Percentiles rank a stretch among this genome's conserved stretches.
Evolutionary conservation across 2,888 invertebrate genomes (phyloP).

Genomic region (Diarsia rubi): DNA sequence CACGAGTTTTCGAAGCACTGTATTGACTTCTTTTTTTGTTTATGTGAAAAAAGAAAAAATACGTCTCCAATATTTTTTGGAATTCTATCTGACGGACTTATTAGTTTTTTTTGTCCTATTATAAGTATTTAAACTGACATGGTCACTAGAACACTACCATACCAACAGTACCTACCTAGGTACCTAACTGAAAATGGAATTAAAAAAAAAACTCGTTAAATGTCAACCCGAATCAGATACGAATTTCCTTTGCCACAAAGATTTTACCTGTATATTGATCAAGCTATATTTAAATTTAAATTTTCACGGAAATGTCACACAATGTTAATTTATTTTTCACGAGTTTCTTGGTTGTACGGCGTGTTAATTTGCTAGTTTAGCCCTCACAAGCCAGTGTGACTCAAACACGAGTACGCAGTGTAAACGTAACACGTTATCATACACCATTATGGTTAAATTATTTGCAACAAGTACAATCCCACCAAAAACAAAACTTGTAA

Average conservation of each 20-base stretch:
- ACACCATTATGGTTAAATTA: not conserved
- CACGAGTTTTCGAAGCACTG: no score
- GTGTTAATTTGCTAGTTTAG: constrained; percentile 25
- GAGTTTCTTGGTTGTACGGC: not conserved
- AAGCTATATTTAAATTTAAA: constrained; percentile 6
- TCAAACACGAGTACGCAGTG: not conserved
- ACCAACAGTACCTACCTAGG: no score
- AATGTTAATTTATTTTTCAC: constrained; percentile 19
- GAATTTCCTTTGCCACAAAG: not conserved
- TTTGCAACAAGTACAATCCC: not conserved
- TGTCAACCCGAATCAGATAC: not conserved
- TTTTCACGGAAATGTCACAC: constrained; percentile 13
- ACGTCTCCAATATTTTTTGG: no score
- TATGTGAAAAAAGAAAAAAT: no score
- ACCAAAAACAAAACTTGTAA: no score
- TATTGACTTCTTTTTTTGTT: no score
- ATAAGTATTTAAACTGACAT: no score
- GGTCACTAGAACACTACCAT: no score
- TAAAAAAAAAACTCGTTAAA: no score
- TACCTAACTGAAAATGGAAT: no score
- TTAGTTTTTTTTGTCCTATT: no score
- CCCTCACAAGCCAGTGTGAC: not conserved
- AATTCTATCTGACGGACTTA: no score
- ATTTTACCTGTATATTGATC: not conserved
- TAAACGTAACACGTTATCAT: not conserved